Conservation (phyloP, 2,113 vertebrate genomes). For the Helogale parvula region DNA sequence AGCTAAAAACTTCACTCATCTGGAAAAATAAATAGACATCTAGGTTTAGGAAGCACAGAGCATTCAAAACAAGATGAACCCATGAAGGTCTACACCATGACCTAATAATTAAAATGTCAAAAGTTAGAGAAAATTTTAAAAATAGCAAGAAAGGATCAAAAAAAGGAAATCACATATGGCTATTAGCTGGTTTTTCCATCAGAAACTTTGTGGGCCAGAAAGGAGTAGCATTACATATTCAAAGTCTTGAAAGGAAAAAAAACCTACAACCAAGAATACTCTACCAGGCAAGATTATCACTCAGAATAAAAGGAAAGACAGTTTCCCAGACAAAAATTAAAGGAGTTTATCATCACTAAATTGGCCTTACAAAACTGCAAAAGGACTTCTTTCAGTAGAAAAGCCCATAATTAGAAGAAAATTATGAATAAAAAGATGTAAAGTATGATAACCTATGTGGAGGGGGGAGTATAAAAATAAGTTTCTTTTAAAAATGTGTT, state of each 20-base stretch:
- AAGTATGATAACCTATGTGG: not conserved
- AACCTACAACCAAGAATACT: not conserved
- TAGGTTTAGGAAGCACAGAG: not conserved
- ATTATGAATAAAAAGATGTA: not conserved
- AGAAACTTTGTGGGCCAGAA: not conserved
- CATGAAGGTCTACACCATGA: not conserved
- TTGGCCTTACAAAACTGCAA: not conserved
- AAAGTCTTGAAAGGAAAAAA: not conserved
- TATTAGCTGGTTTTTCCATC: not conserved
- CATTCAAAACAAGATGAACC: not conserved
- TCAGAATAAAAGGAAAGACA: not conserved
- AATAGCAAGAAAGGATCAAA: not conserved
- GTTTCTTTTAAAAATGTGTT: no score
- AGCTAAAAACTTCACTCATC: not conserved
- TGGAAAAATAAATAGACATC: not conserved
- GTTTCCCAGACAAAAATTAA: not conserved
- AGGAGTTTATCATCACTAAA: not conserved
- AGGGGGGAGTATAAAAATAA: not conserved
- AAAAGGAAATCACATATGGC: not conserved
- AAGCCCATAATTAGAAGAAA: not conserved
- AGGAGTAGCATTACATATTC: not conserved
- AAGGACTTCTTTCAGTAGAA: not conserved
- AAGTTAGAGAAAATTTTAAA: not conserved
- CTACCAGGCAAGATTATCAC: not conserved
- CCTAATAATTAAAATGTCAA: not conserved